Percentiles rank a stretch among this genome's conserved stretches.
phyloP scores from a whole-genome alignment of 2,888 invertebrate species.

The Athalia cordata region DNA sequence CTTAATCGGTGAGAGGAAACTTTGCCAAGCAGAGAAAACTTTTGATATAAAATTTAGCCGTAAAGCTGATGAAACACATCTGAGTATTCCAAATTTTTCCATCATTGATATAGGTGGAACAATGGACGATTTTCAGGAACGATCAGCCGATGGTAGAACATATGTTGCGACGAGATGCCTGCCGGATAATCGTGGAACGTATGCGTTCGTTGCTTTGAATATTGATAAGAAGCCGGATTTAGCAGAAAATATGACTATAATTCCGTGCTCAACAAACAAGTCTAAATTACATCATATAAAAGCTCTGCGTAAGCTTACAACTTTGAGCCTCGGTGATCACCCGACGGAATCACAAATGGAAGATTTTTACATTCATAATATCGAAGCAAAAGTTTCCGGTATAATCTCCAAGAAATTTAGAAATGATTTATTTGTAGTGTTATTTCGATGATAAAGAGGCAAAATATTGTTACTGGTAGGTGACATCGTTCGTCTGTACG shows the following conservation, averaged over 20 bases:
- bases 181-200: conserved; percentile 73
- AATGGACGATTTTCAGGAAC: conserved; percentile 57
- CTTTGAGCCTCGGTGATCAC: conserved; percentile 41
- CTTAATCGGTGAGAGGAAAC: conserved; percentile 48
- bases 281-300: conserved; percentile 52
- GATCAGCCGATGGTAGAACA: conserved; percentile 70
- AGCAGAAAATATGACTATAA: conserved; percentile 68
- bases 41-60: too few relatives aligned
- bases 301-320: conserved; percentile 51
- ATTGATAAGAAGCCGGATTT: conserved; percentile 70
- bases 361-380: conserved; percentile 55
- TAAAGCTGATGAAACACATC: too few relatives aligned
- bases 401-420: neutral
- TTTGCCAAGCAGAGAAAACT: neutral
- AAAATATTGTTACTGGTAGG: conserved; percentile 54
- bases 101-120: conserved; percentile 45
- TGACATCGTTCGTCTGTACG: conserved; percentile 52
- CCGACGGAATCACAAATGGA: conserved; percentile 55
- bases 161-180: conserved; percentile 74
- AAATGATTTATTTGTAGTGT: conserved; percentile 57
- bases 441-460: conserved; percentile 61
- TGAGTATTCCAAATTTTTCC: neutral
- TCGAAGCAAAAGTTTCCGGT: conserved; percentile 55
- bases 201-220: conserved; percentile 73
- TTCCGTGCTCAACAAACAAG: conserved; percentile 50